Evolutionary conservation across 1,140 invertebrate species (phyloP), one percentile per base, ranked within the genome.

Genomic region (Zaprionus gabonicus): DNA sequence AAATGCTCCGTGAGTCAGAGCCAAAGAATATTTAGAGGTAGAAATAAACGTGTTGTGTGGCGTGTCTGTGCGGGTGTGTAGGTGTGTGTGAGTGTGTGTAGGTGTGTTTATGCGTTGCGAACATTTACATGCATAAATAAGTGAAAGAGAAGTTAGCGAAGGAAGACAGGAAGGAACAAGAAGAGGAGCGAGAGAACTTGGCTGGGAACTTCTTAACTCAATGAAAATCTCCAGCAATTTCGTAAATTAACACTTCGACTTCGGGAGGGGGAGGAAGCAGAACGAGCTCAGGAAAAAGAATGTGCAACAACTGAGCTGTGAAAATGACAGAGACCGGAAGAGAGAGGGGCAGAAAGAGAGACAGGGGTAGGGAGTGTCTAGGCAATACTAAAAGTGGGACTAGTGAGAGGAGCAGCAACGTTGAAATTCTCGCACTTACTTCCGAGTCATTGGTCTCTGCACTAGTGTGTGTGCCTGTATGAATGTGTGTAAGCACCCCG

Each of bases 51-150:
- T 76, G 64, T 86, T 85, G 60, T 77, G 68, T 62, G 38, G 34
- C 49, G 53, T 41, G 17, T 41, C 53, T 71, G 63, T 49, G 44
- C 7, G 44, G 53, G 49, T 46, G 15, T 38, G 55, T 27, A 56
- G 46, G 58, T 57, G 67, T 68, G 70, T 27, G 20, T 20, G 20
- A 20, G 49, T 49, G 53, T 56, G 46, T 46, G 55, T 27, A 56
- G 46, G 58, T 57, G 67, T 68, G 70, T 27, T 31, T 71, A 56
- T 63, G 53, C n/a, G 64, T 60, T 62, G 70, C 69, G 71, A 44
- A 81, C 84, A 90, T 88, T 79, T 90, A 85, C 81, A 90, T 88
- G 84, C 84, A 88, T 88, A 88, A 90, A 84, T 81, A 84, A 88
- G 76, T 69, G 60, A 51, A 56, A 69, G 53, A 57, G 34, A 51